Conservation (phyloP, 2,113 vertebrate genomes). For the Alethe castanea region DNA sequence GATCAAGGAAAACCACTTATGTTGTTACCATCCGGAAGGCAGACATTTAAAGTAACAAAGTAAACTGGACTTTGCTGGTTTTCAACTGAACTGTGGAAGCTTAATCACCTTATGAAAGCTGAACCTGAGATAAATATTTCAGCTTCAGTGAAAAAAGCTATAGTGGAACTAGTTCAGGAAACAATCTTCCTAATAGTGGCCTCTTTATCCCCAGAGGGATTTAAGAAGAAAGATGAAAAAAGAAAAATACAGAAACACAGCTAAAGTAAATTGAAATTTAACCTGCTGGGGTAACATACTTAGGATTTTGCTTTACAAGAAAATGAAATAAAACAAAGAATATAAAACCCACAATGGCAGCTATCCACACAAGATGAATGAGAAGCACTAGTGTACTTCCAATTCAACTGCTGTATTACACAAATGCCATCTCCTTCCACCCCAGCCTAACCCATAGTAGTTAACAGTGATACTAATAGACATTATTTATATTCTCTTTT, state of each 20-base stretch:
- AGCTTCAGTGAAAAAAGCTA: background rate
- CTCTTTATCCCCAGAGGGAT: background rate
- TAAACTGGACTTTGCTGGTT: background rate
- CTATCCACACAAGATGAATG: background rate
- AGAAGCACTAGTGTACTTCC: background rate
- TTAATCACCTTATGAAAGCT: background rate
- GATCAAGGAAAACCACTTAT: background rate
- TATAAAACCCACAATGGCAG: background rate
- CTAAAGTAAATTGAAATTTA: conserved; percentile 41
- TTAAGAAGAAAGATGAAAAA: conserved; percentile 7
- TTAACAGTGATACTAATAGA: background rate
- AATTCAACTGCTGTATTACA: background rate
- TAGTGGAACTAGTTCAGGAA: background rate
- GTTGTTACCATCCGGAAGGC: background rate
- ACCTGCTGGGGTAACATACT: background rate
- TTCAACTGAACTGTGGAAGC: background rate
- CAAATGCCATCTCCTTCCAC: background rate
- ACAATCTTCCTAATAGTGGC: background rate
- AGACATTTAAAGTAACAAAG: background rate
- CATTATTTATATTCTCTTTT: background rate
- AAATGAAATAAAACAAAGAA: background rate
- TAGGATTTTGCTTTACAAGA: background rate
- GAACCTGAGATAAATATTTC: background rate
- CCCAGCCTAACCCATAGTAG: background rate
- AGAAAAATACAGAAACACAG: background rate